Conservation (phyloP, 2,888 invertebrate genomes). For the Xestia c-nigrum region DNA sequence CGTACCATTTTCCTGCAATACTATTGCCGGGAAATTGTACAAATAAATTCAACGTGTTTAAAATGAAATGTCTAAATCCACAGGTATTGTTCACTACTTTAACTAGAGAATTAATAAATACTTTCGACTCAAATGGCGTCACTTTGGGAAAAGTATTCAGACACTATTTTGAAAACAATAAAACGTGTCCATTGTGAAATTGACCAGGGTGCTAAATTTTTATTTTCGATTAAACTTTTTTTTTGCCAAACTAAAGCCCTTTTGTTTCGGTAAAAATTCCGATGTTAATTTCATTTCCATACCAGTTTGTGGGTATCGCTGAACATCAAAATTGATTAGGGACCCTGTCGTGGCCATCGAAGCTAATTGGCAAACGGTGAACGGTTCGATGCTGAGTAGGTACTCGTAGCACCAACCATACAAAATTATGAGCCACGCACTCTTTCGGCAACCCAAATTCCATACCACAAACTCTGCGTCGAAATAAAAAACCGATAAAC, state of each 20-base stretch:
- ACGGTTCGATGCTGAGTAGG: constrained; percentile 76
- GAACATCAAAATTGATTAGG: constrained; percentile 77
- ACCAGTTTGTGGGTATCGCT: constrained; percentile 63
- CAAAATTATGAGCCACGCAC: constrained; percentile 68
- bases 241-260: constrained; percentile 22
- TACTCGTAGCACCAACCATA: constrained; percentile 61
- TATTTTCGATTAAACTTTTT: constrained; percentile 28
- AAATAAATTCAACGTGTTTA: constrained; percentile 34
- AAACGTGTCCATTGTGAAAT: constrained; percentile 37
- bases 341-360: constrained; percentile 85
- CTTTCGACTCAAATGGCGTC: constrained; percentile 4
- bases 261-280: constrained; percentile 38
- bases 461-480: constrained; percentile 61
- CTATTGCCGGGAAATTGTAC: constrained; percentile 33
- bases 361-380: constrained; percentile 85
- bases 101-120: constrained; percentile 23
- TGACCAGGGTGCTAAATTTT: constrained; percentile 31
- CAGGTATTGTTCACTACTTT: constrained; percentile 53
- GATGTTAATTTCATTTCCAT: constrained; percentile 50
- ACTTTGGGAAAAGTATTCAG: constrained; percentile 14
- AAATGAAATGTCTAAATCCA: constrained; percentile 52
- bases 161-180: constrained; percentile 27
- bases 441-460: constrained; percentile 39
- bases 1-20: constrained; percentile 42
- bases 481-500: constrained; percentile 21